These are phyloP conservation scores for Orientallactaga sibirica DNA, from an alignment of 2,797 vertebrate species.

Conservation along the genomic window DNA sequence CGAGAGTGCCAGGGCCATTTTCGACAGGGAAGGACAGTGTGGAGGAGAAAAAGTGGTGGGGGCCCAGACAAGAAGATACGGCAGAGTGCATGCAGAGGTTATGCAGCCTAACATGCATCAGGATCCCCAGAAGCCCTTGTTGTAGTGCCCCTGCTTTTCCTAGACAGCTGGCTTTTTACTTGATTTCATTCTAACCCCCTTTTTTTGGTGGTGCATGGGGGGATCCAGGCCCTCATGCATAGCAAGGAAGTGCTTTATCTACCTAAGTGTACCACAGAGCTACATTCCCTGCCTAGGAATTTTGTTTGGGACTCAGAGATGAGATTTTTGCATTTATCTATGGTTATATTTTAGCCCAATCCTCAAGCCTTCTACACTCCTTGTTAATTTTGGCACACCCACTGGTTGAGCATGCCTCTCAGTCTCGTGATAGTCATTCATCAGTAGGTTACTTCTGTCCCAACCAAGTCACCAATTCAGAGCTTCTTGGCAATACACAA, in stretches of 20 bases:
- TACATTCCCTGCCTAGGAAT: background rate
- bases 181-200: background rate
- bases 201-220: background rate
- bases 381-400: background rate
- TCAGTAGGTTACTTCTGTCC: background rate
- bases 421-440: background rate
- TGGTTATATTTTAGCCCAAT: background rate
- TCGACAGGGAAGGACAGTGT: background rate
- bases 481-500: background rate
- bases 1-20: no score
- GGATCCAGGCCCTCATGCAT: background rate
- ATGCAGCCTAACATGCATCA: rapidly evolving
- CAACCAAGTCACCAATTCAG: background rate
- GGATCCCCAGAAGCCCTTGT: background rate
- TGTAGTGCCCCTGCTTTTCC: background rate
- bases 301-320: background rate
- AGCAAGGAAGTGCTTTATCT: background rate
- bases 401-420: background rate
- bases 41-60: background rate
- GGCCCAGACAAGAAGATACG: background rate
- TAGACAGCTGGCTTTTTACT: background rate
- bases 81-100: background rate
- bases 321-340: background rate
- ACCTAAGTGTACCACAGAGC: background rate
- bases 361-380: background rate